Base-by-base conservation (phyloP, 2,113 vertebrate species). In the Damaliscus lunatus region DNA sequence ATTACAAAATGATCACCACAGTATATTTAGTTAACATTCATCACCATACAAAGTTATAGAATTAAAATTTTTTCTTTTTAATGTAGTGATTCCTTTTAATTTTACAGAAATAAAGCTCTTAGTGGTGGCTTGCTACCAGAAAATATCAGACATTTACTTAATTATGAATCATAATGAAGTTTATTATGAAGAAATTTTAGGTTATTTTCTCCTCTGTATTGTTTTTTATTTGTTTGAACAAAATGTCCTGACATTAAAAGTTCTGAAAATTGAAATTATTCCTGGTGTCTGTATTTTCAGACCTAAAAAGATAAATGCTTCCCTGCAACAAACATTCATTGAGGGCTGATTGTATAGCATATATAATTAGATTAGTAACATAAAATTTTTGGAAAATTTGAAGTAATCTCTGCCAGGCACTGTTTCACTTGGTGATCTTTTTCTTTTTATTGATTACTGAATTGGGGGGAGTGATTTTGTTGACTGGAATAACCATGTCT, bases 231-330 rank as follows among this genome's bases (percentile, higher is more conserved):
- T 96, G n/a, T 93, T 93, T 91, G 46, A 25, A 81, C 85, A 90
- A 95, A 90, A 89, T 86, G 89, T 92, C 86, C 93, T 92, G 48
- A 71, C 14, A 59, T 33, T 91, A 81, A 77, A 95, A 91, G 74
- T 92, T 95, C 82, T 96, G 64, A 91, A 94, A 97, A 80, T 59
- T 94, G 57, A 92, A 60, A 80, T 31, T 88, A 14, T 50, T 67
- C 31, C 31, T 23, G 48, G 29, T 78, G 4, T 91, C 55, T 91
- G 0, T 92, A 27, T 91, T 97, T 91, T 84, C 50, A 88, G 77
- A n/a, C 27, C 53, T 88, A 94, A 83, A 95, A 60, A 92, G 60
- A 43, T 67, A 96, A 59, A 60, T 86, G 88, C 57, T 88, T 74
- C 8, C 16, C 48, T 90, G 16, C 23, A 62, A 67, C n/a, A 90